Conservation (phyloP, 2,797 vertebrate genomes). For the Calcarius lapponicus region DNA sequence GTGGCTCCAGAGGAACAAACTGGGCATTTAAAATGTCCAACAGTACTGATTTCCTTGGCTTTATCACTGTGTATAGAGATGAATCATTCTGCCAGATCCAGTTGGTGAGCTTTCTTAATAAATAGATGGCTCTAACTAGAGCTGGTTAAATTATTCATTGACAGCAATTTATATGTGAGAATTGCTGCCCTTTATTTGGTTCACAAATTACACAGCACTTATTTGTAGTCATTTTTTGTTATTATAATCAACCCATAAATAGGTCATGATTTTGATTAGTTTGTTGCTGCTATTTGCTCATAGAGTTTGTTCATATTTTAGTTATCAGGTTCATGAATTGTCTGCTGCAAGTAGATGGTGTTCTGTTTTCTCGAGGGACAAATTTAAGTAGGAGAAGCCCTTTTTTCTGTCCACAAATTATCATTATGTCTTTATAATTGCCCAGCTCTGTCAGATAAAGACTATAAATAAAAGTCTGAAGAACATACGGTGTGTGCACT, state of each 20-base stretch:
- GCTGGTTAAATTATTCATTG: conserved; percentile 40
- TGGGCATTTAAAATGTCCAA: neutral
- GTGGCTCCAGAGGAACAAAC: neutral
- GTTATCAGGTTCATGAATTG: neutral
- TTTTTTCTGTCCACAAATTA: conserved; percentile 2
- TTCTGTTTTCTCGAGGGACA: neutral
- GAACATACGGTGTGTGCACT: neutral
- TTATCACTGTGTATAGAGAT: neutral
- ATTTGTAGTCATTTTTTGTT: conserved; percentile 26
- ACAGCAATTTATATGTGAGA: conserved; percentile 1
- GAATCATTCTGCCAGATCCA: conserved; percentile 5
- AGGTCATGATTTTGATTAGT: conserved; percentile 30
- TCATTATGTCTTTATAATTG: conserved; percentile 15
- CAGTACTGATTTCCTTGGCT: conserved; percentile 21
- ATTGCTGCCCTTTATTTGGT: neutral
- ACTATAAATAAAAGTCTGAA: conserved; percentile 9
- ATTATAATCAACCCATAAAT: conserved; percentile 1
- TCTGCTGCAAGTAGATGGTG: neutral
- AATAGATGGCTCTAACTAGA: neutral
- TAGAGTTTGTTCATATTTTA: neutral
- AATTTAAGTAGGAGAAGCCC: neutral
- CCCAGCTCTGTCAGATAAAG: neutral
- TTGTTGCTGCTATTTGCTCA: neutral
- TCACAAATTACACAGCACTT: conserved; percentile 17
- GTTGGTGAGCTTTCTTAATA: conserved; percentile 2